Base-by-base conservation (phyloP, 2,888 invertebrate genomes). In the Nomada ferruginata region DNA sequence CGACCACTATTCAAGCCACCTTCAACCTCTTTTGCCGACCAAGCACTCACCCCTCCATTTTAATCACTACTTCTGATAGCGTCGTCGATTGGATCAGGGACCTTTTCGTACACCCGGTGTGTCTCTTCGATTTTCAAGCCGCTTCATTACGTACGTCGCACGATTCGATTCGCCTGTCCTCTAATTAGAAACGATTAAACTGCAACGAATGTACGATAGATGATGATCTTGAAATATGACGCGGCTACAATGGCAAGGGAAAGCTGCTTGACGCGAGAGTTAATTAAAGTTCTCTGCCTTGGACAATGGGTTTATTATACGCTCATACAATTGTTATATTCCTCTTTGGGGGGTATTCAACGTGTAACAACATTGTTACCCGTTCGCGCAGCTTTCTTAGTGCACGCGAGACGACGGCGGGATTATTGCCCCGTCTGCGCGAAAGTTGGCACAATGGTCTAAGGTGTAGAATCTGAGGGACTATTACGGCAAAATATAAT, bases 21-120 rank as follows among this genome's bases (percentile, higher is more conserved):
- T 86, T 87, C 83, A 84, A 83, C 86, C 88, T 84, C 87, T 84
- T 87, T 88, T 87, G 88, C 90, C 80, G 85, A 89, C 85, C 88
- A 84, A 90, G 86, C 89, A 85, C 87, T 87, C 87, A 82, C 85
- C 85, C 83, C 87, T 83, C 85, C 87, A 90, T 91, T 91, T 90
- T 91, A 91, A 91, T 91, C 91, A 91, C 90, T 89, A 88, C 83
- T 90, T 88, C 86, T 89, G 90, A 91, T 91, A 91, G 85, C 85
- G 80, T 79, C 83, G 83, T 82, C 89, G 90, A 91, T 91, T 91
- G 90, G 91, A 91, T 90, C 88, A 82, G 87, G 88, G 88, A 91
- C 86, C 85, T 86, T 83, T 85, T 66, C 82, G 82, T 82, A 87
- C 88, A 84, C 81, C 85, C 76, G 81, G 76, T 72, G 83, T 79